Evolutionary conservation across 2,888 invertebrate genomes (phyloP), one percentile per base, ranked within the genome.

Genomic region (Corbicula japonica): DNA sequence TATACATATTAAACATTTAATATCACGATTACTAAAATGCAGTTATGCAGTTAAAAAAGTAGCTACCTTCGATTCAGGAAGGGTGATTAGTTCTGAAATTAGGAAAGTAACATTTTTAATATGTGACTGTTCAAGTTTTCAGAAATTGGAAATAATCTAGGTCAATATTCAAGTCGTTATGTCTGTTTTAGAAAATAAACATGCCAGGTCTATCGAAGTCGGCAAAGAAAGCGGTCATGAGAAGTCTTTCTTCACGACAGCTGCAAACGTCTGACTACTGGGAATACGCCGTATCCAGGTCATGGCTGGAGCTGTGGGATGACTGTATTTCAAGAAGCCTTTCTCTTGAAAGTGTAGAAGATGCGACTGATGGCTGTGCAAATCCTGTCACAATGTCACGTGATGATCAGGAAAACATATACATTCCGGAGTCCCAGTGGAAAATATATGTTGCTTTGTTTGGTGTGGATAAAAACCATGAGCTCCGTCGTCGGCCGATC

Each of bases 371-470:
- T 6, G 32, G 5, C n/a, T 6, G 23, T 12, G 32, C 18, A 28
- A n/a, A 50, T 48, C 74, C 77, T 8, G 69, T 78, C 1, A 50
- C 48, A 4, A 78, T 78, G 77, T 56, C 73, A 12, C 56, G 83
- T 71, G 41, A 50, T 56, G 87, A 87, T 76, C 68, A 52, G 2
- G 78, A 87, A 34, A 89, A 89, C 46, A 78, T 77, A 6, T 89
- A 85, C 58, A 44, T 89, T 10, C 80, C 81, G 23, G 88, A 89
- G 70, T 80, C 85, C 21, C 77, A 79, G 26, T 89, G 88, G 89
- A 85, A 84, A 38, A 76, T 84, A 10, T 68, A 87, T n/a, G 66
- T 86, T 0, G 48, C 77, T 26, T 88, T 87, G 88, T 88, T 85
- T 74, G 88, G 88, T 2, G 35, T 88, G 3, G 70, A 76, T 12